A percentile compares a stretch with the other conserved stretches of the same genome.
These are phyloP conservation scores for Andrena praecox DNA, from an alignment of 2,888 invertebrate genomes.

Conservation along the genomic window DNA sequence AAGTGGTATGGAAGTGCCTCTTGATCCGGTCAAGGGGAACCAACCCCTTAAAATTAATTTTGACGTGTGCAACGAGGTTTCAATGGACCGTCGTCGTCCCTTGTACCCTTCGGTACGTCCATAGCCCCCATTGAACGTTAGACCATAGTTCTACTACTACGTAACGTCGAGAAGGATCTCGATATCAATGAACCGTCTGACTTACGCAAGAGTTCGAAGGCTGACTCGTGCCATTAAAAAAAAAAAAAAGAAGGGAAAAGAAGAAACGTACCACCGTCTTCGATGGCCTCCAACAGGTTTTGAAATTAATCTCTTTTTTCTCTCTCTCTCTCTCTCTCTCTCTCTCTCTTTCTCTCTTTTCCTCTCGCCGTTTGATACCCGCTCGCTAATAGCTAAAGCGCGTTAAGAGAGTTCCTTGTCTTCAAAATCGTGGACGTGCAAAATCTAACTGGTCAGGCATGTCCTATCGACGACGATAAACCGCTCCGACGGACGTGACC, in stretches of 20 bases:
- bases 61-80: neutral
- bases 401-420: constrained; percentile 60
- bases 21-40: no score
- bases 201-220: constrained; percentile 40
- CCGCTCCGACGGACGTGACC: constrained; percentile 58
- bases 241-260: constrained; percentile 28
- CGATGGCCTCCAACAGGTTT: constrained; percentile 57
- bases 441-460: constrained; percentile 55
- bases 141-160: neutral
- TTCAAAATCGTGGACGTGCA: constrained; percentile 57
- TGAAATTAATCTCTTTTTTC: constrained; percentile 55
- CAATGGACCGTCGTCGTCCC: neutral
- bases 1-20: no score
- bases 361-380: constrained; percentile 13
- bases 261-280: constrained; percentile 39
- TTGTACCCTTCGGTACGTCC: neutral
- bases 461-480: constrained; percentile 51
- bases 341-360: neutral
- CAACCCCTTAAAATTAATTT: neutral
- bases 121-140: neutral
- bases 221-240: constrained; percentile 29
- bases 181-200: constrained; percentile 48
- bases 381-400: constrained; percentile 61
- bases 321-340: constrained; percentile 2
- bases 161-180: constrained; percentile 18